Conservation (phyloP, 1,140 invertebrate species). For the Samia ricini region DNA sequence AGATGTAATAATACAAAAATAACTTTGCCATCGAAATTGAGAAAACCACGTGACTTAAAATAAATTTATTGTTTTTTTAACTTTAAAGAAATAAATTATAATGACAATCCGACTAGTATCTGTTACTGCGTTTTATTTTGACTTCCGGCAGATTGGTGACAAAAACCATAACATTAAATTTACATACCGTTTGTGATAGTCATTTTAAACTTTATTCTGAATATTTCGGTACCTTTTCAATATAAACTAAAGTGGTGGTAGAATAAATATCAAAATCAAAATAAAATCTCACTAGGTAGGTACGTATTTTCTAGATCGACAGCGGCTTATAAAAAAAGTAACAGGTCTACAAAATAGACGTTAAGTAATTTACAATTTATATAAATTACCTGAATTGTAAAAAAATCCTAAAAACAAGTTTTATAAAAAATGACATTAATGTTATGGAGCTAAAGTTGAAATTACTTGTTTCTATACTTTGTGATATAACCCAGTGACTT, state of each 20-base stretch:
- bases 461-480: not conserved
- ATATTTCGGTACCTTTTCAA: too few relatives aligned
- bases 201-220: too few relatives aligned
- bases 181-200: too few relatives aligned
- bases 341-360: not conserved
- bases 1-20: too few relatives aligned
- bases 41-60: too few relatives aligned
- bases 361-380: not conserved
- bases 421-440: not conserved
- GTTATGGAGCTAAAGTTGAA: not conserved
- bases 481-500: not conserved
- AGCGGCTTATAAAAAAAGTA: not conserved
- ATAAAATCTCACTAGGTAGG: not conserved
- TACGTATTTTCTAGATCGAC: not conserved
- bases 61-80: too few relatives aligned
- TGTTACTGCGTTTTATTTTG: too few relatives aligned
- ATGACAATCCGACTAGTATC: too few relatives aligned
- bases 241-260: not conserved
- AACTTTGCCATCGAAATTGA: too few relatives aligned
- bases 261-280: not conserved
- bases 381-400: not conserved
- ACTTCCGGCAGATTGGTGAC: too few relatives aligned
- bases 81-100: too few relatives aligned
- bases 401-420: not conserved
- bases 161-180: too few relatives aligned